phyloP scores from a whole-genome alignment of 1,140 invertebrate genomes.

The Bombus consobrinus region DNA sequence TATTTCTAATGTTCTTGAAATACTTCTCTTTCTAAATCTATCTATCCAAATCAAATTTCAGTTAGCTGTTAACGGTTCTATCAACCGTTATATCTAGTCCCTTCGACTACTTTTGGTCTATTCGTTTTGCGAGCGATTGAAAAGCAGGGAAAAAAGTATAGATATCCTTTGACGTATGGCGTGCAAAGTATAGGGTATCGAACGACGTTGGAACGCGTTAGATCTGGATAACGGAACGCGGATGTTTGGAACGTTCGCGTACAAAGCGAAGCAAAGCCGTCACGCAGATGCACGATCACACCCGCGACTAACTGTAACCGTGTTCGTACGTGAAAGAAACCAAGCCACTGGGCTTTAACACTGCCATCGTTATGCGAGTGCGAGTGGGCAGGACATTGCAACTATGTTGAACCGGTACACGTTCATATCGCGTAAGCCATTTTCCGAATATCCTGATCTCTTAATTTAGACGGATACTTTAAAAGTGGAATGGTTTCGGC shows the following conservation, averaged over 20 bases:
- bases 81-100: too few species aligned
- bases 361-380: slow-evolving; percentile 28
- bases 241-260: slow-evolving; percentile 46
- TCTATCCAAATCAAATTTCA: too few species aligned
- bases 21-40: too few species aligned
- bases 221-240: slow-evolving; percentile 52
- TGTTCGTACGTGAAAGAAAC: slow-evolving; percentile 38
- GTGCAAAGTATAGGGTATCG: neutral
- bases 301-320: slow-evolving; percentile 59
- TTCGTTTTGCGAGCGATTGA: neutral
- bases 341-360: slow-evolving; percentile 17
- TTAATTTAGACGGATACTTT: too few species aligned
- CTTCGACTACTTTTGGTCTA: too few species aligned
- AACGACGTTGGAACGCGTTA: neutral
- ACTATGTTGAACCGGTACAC: slow-evolving; percentile 31
- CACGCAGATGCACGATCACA: slow-evolving; percentile 51
- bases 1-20: too few species aligned
- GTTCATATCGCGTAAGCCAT: neutral
- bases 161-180: neutral
- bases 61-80: too few species aligned
- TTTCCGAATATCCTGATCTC: too few species aligned
- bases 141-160: neutral
- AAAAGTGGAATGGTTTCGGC: too few species aligned
- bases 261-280: slow-evolving; percentile 52
- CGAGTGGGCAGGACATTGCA: neutral